These are phyloP conservation scores for Heliconius nattereri DNA, from an alignment of 1,140 invertebrate genomes.

Conservation along the genomic window DNA sequence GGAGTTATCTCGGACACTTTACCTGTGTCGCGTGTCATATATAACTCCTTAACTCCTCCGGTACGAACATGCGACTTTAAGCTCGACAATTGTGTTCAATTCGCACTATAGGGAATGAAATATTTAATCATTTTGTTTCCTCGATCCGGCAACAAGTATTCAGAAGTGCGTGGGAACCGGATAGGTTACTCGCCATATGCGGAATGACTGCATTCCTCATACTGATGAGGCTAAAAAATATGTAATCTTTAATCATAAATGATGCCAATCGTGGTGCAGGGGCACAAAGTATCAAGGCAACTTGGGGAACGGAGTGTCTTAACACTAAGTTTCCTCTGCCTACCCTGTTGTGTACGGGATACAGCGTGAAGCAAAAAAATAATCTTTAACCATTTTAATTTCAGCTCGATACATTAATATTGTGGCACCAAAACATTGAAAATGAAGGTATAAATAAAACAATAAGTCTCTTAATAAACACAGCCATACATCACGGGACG, in stretches of 20 bases:
- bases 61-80: no score
- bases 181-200: not conserved
- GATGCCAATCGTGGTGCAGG: no score
- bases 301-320: no score
- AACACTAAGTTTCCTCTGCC: no score
- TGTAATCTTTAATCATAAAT: no score
- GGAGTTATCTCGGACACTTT: no score
- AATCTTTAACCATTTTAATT: constrained; percentile 21
- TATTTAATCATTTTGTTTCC: not conserved
- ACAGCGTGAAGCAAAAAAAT: not conserved
- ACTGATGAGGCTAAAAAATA: no score
- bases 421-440: constrained; percentile 40
- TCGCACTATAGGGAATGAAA: not conserved
- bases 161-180: not conserved
- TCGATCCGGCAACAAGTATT: not conserved
- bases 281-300: no score
- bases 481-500: constrained; percentile 26
- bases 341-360: no score
- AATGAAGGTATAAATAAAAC: constrained; percentile 20
- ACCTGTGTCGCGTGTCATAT: no score
- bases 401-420: constrained; percentile 51
- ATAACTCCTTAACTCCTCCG: no score
- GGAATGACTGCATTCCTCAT: no score
- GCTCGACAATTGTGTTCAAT: not conserved
- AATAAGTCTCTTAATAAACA: constrained; percentile 39